Evolutionary conservation across 1,140 invertebrate species (phyloP), one percentile per base, ranked within the genome.

Genomic region (Leucophenga varia): DNA sequence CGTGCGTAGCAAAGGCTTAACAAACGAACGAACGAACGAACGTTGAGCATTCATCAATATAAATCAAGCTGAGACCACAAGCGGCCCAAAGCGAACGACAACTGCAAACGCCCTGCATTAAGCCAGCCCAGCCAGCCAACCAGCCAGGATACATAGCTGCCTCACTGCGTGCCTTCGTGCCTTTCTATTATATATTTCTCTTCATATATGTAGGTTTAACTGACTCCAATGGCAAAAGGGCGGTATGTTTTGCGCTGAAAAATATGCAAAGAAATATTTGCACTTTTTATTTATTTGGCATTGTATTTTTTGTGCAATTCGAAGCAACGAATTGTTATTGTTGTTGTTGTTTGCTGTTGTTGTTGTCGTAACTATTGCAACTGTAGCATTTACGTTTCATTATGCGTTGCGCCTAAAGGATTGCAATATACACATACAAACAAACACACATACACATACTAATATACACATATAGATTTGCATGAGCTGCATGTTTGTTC

Each of bases 201-300:
- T n/a, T n/a, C n/a, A n/a, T n/a, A n/a, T n/a, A n/a, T n/a, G n/a
- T n/a, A n/a, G n/a, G n/a, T n/a, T n/a, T n/a, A n/a, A n/a, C n/a
- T n/a, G n/a, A n/a, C n/a, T n/a, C n/a, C n/a, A n/a, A n/a, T n/a
- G n/a, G n/a, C n/a, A n/a, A n/a, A n/a, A n/a, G n/a, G n/a, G n/a
- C n/a, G n/a, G n/a, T n/a, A n/a, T n/a, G n/a, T n/a, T n/a, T n/a
- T n/a, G 10, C 22, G 22, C 22, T 67, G 56, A 54, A 67, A 59
- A 45, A 69, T 61, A 69, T 69, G 64, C 65, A 69, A 69, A 69
- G 65, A 69, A 69, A 69, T 64, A 69, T 69, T 64, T 69, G 57
- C 65, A 55, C 57, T 61, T 69, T 69, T 64, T 64, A 69, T 64
- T 69, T 67, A 67, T 67, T 57, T 68, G 35, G 2, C 5, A 17